A percentile compares a stretch with the other conserved stretches of the same genome.
Evolutionary conservation across 1,140 invertebrate genomes (phyloP).

Genomic region (Cataglyphis hispanica): DNA sequence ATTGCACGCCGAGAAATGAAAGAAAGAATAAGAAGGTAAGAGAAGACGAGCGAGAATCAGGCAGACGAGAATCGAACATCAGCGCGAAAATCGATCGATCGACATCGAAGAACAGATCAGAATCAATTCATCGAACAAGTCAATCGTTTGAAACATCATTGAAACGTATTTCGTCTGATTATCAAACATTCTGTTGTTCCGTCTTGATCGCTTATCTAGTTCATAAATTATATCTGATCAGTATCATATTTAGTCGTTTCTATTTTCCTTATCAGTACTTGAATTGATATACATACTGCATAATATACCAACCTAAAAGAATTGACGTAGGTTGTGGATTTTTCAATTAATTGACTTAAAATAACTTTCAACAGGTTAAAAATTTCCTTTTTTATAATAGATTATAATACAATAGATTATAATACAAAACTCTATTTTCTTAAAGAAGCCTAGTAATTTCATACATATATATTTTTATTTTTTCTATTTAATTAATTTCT

Average conservation of each 20-base stretch:
- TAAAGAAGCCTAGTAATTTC: neutral
- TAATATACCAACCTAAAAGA: neutral
- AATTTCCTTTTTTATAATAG: neutral
- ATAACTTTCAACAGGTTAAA: neutral
- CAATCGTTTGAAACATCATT: too few relatives aligned
- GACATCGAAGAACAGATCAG: too few relatives aligned
- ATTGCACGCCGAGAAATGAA: slow-evolving; percentile 38
- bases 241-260: neutral
- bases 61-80: too few relatives aligned
- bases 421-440: slow-evolving; percentile 3
- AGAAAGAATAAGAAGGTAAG: slow-evolving; percentile 48
- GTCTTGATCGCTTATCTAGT: neutral
- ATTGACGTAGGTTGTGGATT: slow-evolving; percentile 2
- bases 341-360: neutral
- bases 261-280: neutral
- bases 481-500: too few relatives aligned
- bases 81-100: too few relatives aligned
- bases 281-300: neutral
- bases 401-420: neutral
- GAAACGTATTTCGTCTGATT: neutral
- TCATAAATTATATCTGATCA: slow-evolving; percentile 15
- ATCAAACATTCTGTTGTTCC: neutral
- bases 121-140: too few relatives aligned
- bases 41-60: too few relatives aligned
- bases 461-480: neutral